Base-by-base conservation (phyloP, 2,797 vertebrate genomes). In the Pogoniulus pusillus region DNA sequence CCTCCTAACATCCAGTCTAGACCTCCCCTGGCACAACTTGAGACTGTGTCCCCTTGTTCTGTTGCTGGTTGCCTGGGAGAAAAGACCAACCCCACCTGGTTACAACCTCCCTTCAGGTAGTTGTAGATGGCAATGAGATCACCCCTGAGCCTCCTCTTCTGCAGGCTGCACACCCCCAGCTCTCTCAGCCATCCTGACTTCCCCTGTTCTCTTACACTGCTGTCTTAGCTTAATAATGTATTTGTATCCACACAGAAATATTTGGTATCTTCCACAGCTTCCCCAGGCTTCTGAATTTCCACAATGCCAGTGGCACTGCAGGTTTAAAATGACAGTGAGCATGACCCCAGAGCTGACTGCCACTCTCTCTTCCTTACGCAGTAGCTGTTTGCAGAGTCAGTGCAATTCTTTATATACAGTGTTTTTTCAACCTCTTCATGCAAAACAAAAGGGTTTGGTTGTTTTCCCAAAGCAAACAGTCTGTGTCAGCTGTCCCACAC, bases 381-480 rank as follows among this genome's bases (percentile, higher is more conserved):
- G 73, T 43, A 82, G 70, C 73, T 89, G 73, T 94, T 92, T 94
- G 96, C 93, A 93, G 90, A 93, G 80, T 96, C 93, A 93, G 95
- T 75, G 19, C 76, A 89, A 93, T 79, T 91, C 91, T 94, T 91
- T 95, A 83, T 87, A 74, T 69, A 75, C 66, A 75, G 58, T 24
- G 18, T 1, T 77, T 82, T 93, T 85, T 87, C 39, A 74, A 75
- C 16, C 73, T 10, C 89, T 82, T 80, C 75, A 82, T 24, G n/a
- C 60, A 77, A 94, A 94, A 93, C 93, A 95, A 96, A 95, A 93
- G 82, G 68, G 82, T 76, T 94, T 83, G 77, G 91, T 91, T 90
- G 93, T 90, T 96, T 94, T 94, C 82, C 90, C 74, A 94, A 94
- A 94, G 91, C 88, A 95, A 96, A 92, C 70, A 87, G 68, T 87